Evolutionary conservation across 2,113 vertebrate genomes (phyloP).

Genomic region (Saguinus midas): DNA sequence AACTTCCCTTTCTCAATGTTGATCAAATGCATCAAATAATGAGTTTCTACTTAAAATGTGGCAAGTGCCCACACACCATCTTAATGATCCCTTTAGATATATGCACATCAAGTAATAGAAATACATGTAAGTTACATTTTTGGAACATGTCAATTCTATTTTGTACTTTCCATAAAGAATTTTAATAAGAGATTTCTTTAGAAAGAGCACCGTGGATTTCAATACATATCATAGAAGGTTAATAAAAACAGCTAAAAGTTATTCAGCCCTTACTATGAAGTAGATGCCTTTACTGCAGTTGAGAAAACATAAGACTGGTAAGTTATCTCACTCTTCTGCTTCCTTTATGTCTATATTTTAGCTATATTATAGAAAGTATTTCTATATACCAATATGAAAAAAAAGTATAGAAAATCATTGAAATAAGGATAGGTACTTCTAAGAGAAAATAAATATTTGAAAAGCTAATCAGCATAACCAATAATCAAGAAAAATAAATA

Average conservation of each 20-base stretch:
- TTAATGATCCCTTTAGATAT: background rate
- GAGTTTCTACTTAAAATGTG: background rate
- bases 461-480: background rate
- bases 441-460: background rate
- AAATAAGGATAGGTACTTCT: background rate
- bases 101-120: background rate
- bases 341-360: background rate
- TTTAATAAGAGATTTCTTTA: background rate
- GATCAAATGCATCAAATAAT: slow-evolving; percentile 10
- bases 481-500: background rate
- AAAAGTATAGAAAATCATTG: background rate
- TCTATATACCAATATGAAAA: background rate
- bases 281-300: background rate
- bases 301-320: background rate
- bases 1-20: background rate
- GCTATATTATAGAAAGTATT: background rate
- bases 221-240: background rate
- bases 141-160: background rate
- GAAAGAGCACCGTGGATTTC: background rate
- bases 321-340: background rate
- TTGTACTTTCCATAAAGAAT: background rate
- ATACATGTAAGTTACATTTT: background rate
- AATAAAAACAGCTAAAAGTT: background rate
- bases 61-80: background rate
- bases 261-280: background rate